A percentile compares a stretch with the other conserved stretches of the same genome.
Conservation (phyloP, 2,888 invertebrate genomes). For the Zonitis immaculata region DNA sequence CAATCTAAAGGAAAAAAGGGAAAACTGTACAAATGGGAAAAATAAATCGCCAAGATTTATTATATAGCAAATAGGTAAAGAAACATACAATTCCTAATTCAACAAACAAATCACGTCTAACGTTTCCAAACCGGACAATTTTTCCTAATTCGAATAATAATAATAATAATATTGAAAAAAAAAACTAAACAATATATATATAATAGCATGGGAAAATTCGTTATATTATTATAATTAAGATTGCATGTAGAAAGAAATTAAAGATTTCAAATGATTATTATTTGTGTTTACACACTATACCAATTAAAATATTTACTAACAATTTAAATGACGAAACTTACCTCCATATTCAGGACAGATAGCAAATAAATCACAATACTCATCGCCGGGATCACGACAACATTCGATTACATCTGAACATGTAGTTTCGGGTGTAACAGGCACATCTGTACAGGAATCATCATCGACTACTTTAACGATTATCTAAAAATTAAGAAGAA, state of each 20-base stretch:
- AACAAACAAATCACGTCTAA: not conserved
- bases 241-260: not conserved
- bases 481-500: constrained; percentile 51
- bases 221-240: not conserved
- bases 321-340: constrained; percentile 31
- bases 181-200: not conserved
- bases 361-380: constrained; percentile 57
- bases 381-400: constrained; percentile 63
- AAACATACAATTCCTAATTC: not conserved
- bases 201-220: not conserved
- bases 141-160: not conserved
- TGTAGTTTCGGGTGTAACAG: constrained; percentile 61
- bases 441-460: constrained; percentile 56
- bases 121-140: not conserved
- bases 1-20: too few species aligned
- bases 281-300: not conserved
- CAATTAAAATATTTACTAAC: not conserved
- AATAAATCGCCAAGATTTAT: too few species aligned
- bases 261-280: not conserved
- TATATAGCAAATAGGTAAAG: too few species aligned
- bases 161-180: not conserved
- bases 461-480: constrained; percentile 63
- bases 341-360: constrained; percentile 57
- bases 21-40: too few species aligned
- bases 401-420: constrained; percentile 62